phyloP scores from a whole-genome alignment of 1,140 invertebrate genomes.

The Colletes latitarsis region DNA sequence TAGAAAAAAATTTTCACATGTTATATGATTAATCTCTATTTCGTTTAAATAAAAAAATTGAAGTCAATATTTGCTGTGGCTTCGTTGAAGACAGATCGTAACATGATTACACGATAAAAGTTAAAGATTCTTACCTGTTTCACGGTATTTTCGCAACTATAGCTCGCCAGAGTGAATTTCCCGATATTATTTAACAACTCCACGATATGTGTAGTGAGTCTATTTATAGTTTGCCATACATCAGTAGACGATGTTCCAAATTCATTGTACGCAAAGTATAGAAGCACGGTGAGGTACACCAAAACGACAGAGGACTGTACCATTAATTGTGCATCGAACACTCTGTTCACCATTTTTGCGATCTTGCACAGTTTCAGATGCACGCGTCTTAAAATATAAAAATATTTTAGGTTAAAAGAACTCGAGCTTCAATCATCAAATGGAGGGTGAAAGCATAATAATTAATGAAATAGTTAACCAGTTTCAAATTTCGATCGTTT shows the following conservation, averaged over 20 bases:
- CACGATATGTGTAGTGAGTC: neutral
- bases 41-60: no score
- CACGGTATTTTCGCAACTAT: slow-evolving; percentile 10
- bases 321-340: slow-evolving; percentile 29
- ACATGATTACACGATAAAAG: neutral
- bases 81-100: no score
- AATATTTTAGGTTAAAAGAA: neutral
- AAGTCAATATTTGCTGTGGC: no score
- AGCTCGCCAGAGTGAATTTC: neutral
- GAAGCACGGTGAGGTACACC: neutral
- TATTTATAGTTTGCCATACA: fast-evolving
- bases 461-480: no score
- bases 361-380: slow-evolving; percentile 50
- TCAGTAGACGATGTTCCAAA: no score
- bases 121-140: slow-evolving; percentile 15
- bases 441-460: no score
- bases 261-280: slow-evolving; percentile 22
- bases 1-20: no score
- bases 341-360: slow-evolving; percentile 7
- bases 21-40: no score
- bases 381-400: slow-evolving; percentile 30
- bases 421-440: neutral
- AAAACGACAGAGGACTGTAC: neutral
- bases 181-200: fast-evolving
- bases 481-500: no score